Conservation (phyloP, 2,797 vertebrate genomes). For the Mormyrops attenuatus region DNA sequence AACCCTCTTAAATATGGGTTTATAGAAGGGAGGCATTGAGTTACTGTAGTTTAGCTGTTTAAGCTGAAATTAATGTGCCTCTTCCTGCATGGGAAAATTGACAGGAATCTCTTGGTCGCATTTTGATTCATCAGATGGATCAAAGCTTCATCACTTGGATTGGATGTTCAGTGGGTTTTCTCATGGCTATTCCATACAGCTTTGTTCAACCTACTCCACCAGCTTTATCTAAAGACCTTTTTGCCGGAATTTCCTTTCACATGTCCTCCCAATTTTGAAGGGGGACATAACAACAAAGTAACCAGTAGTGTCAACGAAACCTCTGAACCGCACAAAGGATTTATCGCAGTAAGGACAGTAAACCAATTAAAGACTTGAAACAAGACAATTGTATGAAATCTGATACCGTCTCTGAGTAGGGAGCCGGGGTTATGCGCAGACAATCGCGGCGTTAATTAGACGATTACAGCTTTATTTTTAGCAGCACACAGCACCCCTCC, state of each 20-base stretch:
- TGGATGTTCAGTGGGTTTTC: not conserved
- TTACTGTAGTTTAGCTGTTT: conserved; percentile 68
- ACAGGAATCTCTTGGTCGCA: conserved; percentile 50
- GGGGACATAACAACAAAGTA: not conserved
- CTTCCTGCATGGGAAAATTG: conserved; percentile 69
- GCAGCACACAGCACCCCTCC: conserved; percentile 51
- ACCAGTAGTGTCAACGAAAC: conserved; percentile 3
- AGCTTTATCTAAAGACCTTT: not conserved
- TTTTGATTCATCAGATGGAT: conserved; percentile 1
- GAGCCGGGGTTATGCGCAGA: conserved; percentile 46
- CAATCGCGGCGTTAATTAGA: conserved; percentile 27
- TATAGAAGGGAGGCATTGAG: conserved; percentile 66
- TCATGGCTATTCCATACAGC: not conserved
- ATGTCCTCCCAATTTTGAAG: not conserved
- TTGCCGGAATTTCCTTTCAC: not conserved
- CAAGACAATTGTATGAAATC: conserved; percentile 15
- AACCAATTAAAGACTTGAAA: conserved; percentile 31
- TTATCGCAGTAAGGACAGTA: conserved; percentile 18
- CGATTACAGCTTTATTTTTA: conserved; percentile 42
- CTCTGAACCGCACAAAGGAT: not conserved
- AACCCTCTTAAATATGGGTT: conserved; percentile 66
- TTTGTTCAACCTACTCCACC: not conserved
- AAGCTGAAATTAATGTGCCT: conserved; percentile 68
- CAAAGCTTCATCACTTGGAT: not conserved
- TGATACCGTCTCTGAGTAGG: conserved; percentile 12